phyloP scores from a whole-genome alignment of 2,888 invertebrate genomes.

The Lomographa bimaculata region DNA sequence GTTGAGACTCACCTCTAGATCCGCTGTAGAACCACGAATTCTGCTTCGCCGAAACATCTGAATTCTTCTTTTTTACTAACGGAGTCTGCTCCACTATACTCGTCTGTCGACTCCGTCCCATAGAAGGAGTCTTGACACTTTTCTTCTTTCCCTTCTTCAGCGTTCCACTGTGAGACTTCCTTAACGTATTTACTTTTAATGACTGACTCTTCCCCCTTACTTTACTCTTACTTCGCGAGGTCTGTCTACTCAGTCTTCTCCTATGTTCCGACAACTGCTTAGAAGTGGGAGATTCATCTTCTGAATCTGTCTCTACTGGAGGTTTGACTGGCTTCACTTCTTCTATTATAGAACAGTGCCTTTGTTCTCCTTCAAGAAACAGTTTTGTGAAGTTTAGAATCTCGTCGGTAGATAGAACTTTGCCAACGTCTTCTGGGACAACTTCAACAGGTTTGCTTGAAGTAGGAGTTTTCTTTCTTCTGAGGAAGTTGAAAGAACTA shows the following conservation, averaged over 20 bases:
- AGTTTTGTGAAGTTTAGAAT: slow-evolving; percentile 64
- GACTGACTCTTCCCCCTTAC: slow-evolving; percentile 74
- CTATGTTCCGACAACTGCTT: slow-evolving; percentile 66
- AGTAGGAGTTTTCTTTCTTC: slow-evolving; percentile 72
- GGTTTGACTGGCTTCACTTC: slow-evolving; percentile 38
- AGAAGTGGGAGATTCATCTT: slow-evolving; percentile 63
- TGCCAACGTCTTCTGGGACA: slow-evolving; percentile 62
- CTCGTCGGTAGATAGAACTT: slow-evolving; percentile 56
- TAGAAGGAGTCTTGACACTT: slow-evolving; percentile 56
- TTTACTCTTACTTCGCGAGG: slow-evolving; percentile 77
- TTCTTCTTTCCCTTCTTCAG: slow-evolving; percentile 76
- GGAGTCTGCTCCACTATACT: slow-evolving; percentile 71
- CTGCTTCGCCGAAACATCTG: slow-evolving; percentile 60
- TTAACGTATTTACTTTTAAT: slow-evolving; percentile 69
- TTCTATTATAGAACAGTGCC: slow-evolving; percentile 55
- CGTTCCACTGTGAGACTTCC: slow-evolving; percentile 76
- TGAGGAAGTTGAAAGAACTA: slow-evolving; percentile 68
- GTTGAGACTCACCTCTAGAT: slow-evolving; percentile 64
- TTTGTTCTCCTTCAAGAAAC: slow-evolving; percentile 72
- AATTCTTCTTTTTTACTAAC: slow-evolving; percentile 62
- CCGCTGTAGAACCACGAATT: slow-evolving; percentile 75
- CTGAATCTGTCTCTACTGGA: slow-evolving; percentile 66
- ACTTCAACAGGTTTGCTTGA: slow-evolving; percentile 66
- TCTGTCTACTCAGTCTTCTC: slow-evolving; percentile 70
- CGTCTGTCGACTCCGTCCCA: slow-evolving; percentile 66